phyloP scores from a whole-genome alignment of 2,113 vertebrate genomes.

The Odocoileus hemionus region DNA sequence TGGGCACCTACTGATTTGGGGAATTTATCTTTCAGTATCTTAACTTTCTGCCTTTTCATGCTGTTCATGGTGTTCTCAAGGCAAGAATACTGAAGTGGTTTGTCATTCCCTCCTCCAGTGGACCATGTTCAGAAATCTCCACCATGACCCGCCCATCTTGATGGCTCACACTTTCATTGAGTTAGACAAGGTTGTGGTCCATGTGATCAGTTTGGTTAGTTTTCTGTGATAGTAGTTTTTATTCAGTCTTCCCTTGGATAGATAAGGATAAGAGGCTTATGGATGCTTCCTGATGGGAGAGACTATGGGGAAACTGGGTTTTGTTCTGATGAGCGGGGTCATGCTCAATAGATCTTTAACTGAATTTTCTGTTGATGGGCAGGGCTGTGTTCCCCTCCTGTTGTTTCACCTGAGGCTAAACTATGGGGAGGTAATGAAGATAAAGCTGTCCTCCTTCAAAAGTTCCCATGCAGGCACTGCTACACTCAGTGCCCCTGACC shows the following conservation, averaged over 20 bases:
- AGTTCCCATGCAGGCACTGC: background rate
- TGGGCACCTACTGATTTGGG: fast-evolving
- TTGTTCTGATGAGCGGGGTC: background rate
- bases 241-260: background rate
- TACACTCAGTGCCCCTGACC: background rate
- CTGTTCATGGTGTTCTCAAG: background rate
- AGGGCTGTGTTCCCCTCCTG: background rate
- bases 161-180: background rate
- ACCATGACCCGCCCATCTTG: background rate
- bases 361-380: background rate
- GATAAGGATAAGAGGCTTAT: background rate
- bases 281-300: background rate
- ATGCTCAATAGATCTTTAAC: background rate
- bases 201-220: background rate
- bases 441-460: background rate
- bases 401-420: background rate
- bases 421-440: background rate
- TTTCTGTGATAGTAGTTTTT: background rate
- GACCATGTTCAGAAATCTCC: background rate
- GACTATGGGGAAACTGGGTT: background rate
- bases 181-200: background rate
- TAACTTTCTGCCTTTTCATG: background rate
- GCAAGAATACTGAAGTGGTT: background rate
- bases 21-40: background rate
- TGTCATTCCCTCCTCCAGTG: background rate